These are phyloP conservation scores for Pollenia angustigena DNA, from an alignment of 2,888 invertebrate genomes.

Conservation along the genomic window DNA sequence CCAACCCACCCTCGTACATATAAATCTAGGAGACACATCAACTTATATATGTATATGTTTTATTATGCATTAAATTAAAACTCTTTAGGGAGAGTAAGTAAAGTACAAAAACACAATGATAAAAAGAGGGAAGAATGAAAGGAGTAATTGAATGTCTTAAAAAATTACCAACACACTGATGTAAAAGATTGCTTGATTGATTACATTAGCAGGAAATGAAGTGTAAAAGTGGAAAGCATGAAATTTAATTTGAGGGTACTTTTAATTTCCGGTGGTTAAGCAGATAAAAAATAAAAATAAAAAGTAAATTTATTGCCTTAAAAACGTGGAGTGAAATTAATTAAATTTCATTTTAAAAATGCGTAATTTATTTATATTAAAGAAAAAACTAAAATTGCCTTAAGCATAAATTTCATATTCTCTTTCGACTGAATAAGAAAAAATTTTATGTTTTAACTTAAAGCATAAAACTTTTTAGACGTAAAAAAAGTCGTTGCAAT, in stretches of 20 bases:
- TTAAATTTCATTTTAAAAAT: neutral
- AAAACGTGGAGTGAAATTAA: neutral
- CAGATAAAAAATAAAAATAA: neutral
- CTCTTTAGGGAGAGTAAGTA: neutral
- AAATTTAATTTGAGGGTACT: conserved; percentile 27
- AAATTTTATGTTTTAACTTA: too few species aligned
- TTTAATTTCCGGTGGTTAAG: neutral
- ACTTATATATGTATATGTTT: neutral
- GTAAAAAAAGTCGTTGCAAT: too few species aligned
- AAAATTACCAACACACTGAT: conserved; percentile 36
- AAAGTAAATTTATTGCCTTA: neutral
- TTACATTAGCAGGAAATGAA: conserved; percentile 61
- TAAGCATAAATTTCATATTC: too few species aligned
- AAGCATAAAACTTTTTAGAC: too few species aligned
- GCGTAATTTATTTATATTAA: too few species aligned
- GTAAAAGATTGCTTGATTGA: conserved; percentile 49
- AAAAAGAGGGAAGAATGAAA: neutral
- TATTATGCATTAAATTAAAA: conserved; percentile 37
- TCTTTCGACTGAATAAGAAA: too few species aligned
- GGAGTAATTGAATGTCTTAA: conserved; percentile 1
- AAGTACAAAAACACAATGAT: neutral
- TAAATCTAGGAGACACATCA: neutral
- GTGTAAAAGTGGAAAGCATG: conserved; percentile 23
- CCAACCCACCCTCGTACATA: neutral
- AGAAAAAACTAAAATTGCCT: too few species aligned